Evolutionary conservation across 2,113 vertebrate genomes (phyloP), one percentile per base, ranked within the genome.

Genomic region (Oostethus manadensis): DNA sequence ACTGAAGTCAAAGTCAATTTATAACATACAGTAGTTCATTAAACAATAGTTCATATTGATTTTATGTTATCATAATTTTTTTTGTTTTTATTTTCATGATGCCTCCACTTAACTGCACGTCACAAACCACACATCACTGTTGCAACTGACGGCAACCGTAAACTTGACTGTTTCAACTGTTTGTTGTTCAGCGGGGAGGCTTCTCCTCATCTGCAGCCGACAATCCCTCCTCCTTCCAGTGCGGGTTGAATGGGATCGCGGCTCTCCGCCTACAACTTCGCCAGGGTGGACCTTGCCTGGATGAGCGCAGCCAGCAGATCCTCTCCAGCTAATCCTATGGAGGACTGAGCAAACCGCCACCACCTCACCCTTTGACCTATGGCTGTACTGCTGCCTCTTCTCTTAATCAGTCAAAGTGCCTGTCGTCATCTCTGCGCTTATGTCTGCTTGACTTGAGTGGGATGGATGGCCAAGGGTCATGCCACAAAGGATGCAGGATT

Each of bases 381-480:
- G 11, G 13, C 33, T 56, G 17, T 16, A 17, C 29, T 68, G 43
- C 63, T 55, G 61, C 65, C 17, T 38, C 50, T 8, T 66, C 60
- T 68, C 40, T 56, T 64, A 45, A 65, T 54, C 64, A 74, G 51
- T n/a, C 10, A 18, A 80, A 84, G 86, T 88, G 86, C 86, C 86
- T 81, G 64, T 74, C 59, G 53, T 74, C 71, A 22, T 62, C 66
- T 62, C 35, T 47, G 2, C 51, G 66, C 20, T 71, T 60, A 43
- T 33, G 26, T 29, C 26, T 29, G 26, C 62, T 46, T 21, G 47
- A 48, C 5, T 33, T 33, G 29, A 33, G 29, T 33, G 10, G 23
- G 62, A 61, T 10, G 0, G 38, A 35, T 29, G 3, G 61, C 22
- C 9, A 38, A 23, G 61, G 60, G n/a, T 60, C 35, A n/a, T 7